A percentile compares a stretch with the other conserved stretches of the same genome.
phyloP scores from a whole-genome alignment of 1,140 invertebrate species.

The Bombus sylvicola region DNA sequence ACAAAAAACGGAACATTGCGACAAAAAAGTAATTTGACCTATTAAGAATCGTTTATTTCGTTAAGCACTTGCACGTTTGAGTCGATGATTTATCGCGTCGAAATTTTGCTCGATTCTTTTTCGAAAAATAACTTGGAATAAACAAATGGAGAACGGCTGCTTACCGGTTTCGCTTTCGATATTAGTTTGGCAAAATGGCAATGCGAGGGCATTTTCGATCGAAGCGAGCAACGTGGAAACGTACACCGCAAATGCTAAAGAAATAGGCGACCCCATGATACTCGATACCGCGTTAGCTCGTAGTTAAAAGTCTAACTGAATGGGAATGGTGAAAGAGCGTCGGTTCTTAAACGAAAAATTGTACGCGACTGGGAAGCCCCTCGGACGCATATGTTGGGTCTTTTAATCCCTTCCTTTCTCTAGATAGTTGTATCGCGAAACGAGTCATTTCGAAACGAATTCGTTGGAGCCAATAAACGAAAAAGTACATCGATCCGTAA shows the following conservation, averaged over 20 bases:
- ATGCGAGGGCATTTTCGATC: neutral
- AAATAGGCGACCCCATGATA: slow-evolving; percentile 20
- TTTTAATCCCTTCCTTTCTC: slow-evolving; percentile 56
- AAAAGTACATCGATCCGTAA: neutral
- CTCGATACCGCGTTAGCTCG: slow-evolving; percentile 14
- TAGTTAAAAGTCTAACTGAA: slow-evolving; percentile 61
- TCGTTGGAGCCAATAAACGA: neutral
- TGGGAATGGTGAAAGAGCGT: slow-evolving; percentile 26
- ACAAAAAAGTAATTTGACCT: too few relatives aligned
- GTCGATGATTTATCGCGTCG: too few relatives aligned
- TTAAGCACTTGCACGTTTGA: too few relatives aligned
- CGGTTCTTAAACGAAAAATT: slow-evolving; percentile 70
- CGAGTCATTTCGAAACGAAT: neutral
- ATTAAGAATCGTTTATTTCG: neutral
- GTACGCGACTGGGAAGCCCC: slow-evolving; percentile 61
- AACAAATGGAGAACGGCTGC: neutral
- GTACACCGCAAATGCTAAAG: neutral
- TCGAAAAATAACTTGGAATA: neutral
- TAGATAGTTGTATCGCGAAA: neutral
- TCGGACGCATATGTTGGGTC: slow-evolving; percentile 41
- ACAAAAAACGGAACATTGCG: too few relatives aligned
- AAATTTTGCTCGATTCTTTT: too few relatives aligned
- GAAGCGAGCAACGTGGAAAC: neutral
- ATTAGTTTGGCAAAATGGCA: neutral
- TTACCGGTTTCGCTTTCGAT: neutral